Conservation (phyloP, 2,797 vertebrate genomes). For the Sebastes hubbsi region DNA sequence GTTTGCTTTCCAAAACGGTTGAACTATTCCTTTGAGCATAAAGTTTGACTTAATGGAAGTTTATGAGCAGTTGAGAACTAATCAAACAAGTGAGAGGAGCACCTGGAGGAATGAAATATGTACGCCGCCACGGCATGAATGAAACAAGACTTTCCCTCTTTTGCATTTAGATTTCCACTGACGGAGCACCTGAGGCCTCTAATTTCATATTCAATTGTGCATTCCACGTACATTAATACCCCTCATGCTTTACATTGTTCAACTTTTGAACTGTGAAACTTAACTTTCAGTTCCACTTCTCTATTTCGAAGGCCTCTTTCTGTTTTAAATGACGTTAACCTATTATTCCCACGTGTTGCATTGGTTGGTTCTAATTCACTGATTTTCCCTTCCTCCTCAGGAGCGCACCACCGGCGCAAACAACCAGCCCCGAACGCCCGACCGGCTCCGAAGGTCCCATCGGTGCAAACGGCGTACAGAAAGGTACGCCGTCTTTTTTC, state of each 20-base stretch:
- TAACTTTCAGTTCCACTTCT: conserved; percentile 29
- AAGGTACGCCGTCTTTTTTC: conserved; percentile 77
- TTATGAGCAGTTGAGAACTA: background rate
- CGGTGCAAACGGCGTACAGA: conserved; percentile 68
- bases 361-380: conserved; percentile 24
- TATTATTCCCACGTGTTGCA: conserved; percentile 4
- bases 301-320: conserved; percentile 26
- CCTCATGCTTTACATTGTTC: background rate
- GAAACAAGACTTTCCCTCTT: background rate
- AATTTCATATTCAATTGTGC: conserved; percentile 11
- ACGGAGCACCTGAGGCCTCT: background rate
- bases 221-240: background rate
- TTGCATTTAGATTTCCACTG: background rate
- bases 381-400: conserved; percentile 66
- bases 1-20: background rate
- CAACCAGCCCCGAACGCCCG: conserved; percentile 66
- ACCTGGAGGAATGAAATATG: background rate
- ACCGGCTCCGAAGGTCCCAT: conserved; percentile 64
- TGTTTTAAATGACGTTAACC: background rate
- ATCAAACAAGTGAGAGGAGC: conserved; percentile 16
- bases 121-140: background rate
- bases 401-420: conserved; percentile 52
- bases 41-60: conserved; percentile 26
- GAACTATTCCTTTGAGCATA: background rate
- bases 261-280: conserved; percentile 26